phyloP scores from a whole-genome alignment of 2,888 invertebrate genomes.

The Macrostomum cliftonense region DNA sequence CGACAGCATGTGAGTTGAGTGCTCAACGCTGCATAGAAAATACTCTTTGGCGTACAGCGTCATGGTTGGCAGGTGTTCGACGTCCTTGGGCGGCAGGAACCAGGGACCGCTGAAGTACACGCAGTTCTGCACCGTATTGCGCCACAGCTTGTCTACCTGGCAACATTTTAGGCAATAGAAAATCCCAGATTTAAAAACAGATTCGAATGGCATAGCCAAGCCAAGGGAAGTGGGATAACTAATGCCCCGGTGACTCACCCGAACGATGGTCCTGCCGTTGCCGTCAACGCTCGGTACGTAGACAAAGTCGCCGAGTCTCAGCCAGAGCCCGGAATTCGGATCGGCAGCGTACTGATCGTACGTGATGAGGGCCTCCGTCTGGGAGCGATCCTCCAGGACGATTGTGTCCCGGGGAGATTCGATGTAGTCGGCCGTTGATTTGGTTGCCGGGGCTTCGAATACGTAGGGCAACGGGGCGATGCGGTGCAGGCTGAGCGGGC shows the following conservation, averaged over 20 bases:
- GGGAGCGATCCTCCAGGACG: constrained; percentile 7
- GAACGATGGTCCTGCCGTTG: not conserved
- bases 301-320: not conserved
- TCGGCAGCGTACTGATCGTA: not conserved
- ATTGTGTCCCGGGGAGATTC: not conserved
- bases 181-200: too few relatives aligned
- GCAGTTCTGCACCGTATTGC: constrained; percentile 37
- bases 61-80: constrained; percentile 49
- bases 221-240: not conserved
- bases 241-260: too few relatives aligned
- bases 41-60: constrained; percentile 82
- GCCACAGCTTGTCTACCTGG: constrained; percentile 7
- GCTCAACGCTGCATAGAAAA: constrained; percentile 69
- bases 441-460: not conserved
- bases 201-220: too few relatives aligned
- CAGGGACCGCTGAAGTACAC: constrained; percentile 77
- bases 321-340: not conserved
- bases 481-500: not conserved
- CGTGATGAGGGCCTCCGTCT: constrained; percentile 3
- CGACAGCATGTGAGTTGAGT: constrained; percentile 61
- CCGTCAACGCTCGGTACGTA: not conserved
- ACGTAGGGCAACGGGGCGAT: not conserved
- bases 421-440: not conserved
- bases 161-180: too few relatives aligned
- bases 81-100: constrained; percentile 69